phyloP scores from a whole-genome alignment of 1,140 invertebrate genomes.

The Orchesella cincta region DNA sequence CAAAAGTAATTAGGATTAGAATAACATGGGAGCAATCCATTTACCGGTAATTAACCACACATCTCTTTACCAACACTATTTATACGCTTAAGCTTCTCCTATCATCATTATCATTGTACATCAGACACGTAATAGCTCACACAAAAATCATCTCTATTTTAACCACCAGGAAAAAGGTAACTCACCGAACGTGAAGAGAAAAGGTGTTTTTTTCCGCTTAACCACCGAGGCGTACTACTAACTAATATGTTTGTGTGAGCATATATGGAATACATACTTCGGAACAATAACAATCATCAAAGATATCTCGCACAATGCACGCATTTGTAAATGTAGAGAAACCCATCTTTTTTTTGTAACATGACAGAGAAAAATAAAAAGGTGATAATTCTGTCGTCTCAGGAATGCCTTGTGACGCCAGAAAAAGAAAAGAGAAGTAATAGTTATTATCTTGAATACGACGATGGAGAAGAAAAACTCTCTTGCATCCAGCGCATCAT shows the following conservation, averaged over 20 bases:
- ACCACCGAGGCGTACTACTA: not conserved
- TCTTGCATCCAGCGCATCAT: not conserved
- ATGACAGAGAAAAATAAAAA: conserved; percentile 5
- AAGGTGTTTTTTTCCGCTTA: no score
- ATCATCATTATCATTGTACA: not conserved
- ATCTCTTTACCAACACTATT: not conserved
- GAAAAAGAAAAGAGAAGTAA: not conserved
- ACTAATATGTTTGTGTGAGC: no score
- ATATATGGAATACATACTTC: no score
- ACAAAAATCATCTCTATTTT: no score
- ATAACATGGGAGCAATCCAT: not conserved
- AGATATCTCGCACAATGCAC: no score
- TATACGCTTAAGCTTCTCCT: not conserved
- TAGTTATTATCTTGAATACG: not conserved
- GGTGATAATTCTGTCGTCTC: not conserved
- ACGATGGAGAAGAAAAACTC: not conserved
- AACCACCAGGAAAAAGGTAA: not conserved
- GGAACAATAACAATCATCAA: not conserved
- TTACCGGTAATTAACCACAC: not conserved
- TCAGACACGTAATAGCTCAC: not conserved
- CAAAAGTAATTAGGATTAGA: not conserved
- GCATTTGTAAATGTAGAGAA: no score
- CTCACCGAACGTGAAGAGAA: not conserved
- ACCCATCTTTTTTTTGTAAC: no score
- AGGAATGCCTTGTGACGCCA: conserved; percentile 4